Conservation (phyloP, 2,113 vertebrate species). For the Pantherophis guttatus region DNA sequence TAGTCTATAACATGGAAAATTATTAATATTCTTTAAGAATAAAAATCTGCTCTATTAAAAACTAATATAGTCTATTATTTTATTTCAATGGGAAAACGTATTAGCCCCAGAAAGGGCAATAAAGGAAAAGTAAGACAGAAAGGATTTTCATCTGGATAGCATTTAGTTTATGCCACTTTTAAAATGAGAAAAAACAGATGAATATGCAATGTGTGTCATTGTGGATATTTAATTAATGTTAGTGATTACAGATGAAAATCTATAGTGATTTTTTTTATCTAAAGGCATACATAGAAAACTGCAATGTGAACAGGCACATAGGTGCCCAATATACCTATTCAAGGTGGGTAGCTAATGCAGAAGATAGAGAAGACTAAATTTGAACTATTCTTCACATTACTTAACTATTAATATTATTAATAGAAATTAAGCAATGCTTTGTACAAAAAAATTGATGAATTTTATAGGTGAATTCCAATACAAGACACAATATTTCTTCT, state of each 20-base stretch:
- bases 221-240: background rate
- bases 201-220: background rate
- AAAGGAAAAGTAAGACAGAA: background rate
- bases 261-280: background rate
- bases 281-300: background rate
- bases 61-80: background rate
- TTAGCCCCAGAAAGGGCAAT: background rate
- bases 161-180: background rate
- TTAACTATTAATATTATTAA: background rate
- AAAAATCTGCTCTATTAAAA: background rate
- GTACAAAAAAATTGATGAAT: background rate
- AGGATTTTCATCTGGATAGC: background rate
- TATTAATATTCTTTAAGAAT: conserved; percentile 1
- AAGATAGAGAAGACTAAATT: background rate
- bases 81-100: background rate
- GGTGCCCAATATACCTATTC: background rate
- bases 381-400: background rate
- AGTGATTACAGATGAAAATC: background rate
- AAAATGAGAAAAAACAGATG: background rate
- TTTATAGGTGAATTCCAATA: background rate
- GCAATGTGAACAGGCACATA: background rate
- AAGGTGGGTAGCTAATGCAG: background rate
- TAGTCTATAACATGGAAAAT: background rate
- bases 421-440: background rate
- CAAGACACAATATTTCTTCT: background rate